Evolutionary conservation across 2,113 vertebrate species (phyloP).

Genomic region (Coturnix japonica): DNA sequence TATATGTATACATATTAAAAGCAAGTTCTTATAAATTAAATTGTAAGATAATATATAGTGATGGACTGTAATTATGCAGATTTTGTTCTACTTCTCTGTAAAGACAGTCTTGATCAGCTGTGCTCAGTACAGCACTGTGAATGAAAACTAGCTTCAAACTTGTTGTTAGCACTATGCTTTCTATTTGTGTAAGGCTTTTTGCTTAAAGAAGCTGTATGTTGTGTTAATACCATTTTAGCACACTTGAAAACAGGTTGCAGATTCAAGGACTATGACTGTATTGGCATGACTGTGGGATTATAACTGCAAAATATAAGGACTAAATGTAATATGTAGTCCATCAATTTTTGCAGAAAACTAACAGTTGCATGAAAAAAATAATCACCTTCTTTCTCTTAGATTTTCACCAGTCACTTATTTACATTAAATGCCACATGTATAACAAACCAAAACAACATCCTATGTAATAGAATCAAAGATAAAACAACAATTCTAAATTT

Average conservation of each 20-base stretch:
- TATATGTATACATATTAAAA: neutral
- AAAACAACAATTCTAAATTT: neutral
- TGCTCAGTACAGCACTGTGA: neutral
- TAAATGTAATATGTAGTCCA: neutral
- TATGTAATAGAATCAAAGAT: neutral
- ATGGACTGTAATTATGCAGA: neutral
- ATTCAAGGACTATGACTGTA: neutral
- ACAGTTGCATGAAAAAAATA: neutral
- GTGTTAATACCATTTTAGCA: slow-evolving; percentile 33
- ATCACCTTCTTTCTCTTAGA: neutral
- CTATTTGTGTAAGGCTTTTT: slow-evolving; percentile 18
- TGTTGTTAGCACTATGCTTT: neutral
- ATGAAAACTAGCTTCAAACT: slow-evolving; percentile 4
- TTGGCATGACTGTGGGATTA: neutral
- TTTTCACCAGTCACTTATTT: neutral
- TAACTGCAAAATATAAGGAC: neutral
- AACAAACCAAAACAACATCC: neutral
- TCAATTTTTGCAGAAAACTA: neutral
- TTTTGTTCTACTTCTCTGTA: neutral
- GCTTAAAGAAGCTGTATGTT: slow-evolving; percentile 42
- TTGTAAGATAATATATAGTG: neutral
- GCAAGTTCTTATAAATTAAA: neutral
- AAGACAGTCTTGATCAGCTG: neutral
- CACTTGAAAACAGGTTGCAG: slow-evolving; percentile 23
- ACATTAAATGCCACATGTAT: neutral